Percentiles rank a stretch among this genome's conserved stretches.
These are phyloP conservation scores for Drosophila neonasuta DNA, from an alignment of 2,888 invertebrate species.

Conservation along the genomic window DNA sequence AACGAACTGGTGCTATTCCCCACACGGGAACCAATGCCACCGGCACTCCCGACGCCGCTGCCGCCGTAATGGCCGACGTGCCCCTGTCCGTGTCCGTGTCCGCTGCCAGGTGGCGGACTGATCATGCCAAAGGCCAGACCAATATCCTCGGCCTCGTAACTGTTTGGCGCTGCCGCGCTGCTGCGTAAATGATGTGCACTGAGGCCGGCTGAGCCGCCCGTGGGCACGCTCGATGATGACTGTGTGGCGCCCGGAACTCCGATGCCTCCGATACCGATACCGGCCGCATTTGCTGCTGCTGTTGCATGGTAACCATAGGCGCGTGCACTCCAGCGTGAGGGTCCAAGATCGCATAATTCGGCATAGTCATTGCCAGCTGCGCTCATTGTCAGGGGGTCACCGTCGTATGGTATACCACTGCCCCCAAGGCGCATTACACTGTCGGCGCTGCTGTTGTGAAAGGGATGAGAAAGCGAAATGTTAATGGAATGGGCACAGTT, in stretches of 20 bases:
- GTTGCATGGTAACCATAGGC: constrained; percentile 80
- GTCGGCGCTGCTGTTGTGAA: constrained; percentile 60
- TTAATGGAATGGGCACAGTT: constrained; percentile 17
- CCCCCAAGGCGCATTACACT: constrained; percentile 81
- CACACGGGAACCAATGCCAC: constrained; percentile 66
- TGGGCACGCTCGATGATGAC: constrained; percentile 79
- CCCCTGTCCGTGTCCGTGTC: constrained; percentile 57
- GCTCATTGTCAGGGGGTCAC: constrained; percentile 83
- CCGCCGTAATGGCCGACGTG: constrained; percentile 40
- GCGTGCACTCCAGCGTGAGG: constrained; percentile 82
- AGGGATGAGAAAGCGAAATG: background rate
- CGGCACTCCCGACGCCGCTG: constrained; percentile 23
- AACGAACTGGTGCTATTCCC: constrained; percentile 82
- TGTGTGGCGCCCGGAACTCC: constrained; percentile 67
- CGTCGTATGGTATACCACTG: constrained; percentile 81
- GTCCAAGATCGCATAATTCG: constrained; percentile 83
- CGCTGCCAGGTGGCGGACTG: constrained; percentile 76
- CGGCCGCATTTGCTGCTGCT: constrained; percentile 64
- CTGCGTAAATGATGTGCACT: constrained; percentile 78
- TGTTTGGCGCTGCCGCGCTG: constrained; percentile 76
- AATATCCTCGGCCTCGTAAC: constrained; percentile 83
- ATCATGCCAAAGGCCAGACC: constrained; percentile 77
- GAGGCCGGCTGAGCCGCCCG: constrained; percentile 79
- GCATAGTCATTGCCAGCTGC: constrained; percentile 83
- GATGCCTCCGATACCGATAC: constrained; percentile 62